phyloP scores from a whole-genome alignment of 2,888 invertebrate species.

The Tryphoninae sp. region DNA sequence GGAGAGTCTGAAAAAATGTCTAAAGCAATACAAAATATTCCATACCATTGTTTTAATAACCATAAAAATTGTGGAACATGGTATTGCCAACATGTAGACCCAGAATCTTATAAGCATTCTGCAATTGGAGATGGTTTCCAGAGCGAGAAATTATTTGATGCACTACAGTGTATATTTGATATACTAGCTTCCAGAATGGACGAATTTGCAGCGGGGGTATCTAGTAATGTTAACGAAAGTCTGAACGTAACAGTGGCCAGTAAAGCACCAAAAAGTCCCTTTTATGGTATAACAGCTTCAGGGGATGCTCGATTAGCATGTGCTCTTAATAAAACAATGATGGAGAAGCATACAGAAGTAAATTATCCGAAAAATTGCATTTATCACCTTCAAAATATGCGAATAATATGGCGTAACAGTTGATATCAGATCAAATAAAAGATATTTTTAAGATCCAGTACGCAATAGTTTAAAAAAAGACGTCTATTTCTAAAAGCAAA shows the following conservation, averaged over 20 bases:
- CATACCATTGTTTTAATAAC: slow-evolving; percentile 60
- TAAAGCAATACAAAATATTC: slow-evolving; percentile 59
- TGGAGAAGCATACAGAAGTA: slow-evolving; percentile 43
- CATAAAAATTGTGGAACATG: slow-evolving; percentile 59
- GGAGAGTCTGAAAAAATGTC: slow-evolving; percentile 40
- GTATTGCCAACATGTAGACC: slow-evolving; percentile 54
- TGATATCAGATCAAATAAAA: neutral
- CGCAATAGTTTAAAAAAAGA: slow-evolving; percentile 24
- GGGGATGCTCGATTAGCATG: slow-evolving; percentile 54
- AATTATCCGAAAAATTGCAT: slow-evolving; percentile 33
- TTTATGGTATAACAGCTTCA: slow-evolving; percentile 43
- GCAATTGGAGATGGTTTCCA: slow-evolving; percentile 57
- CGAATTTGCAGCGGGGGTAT: slow-evolving; percentile 50
- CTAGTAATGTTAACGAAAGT: slow-evolving; percentile 63
- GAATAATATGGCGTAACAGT: slow-evolving; percentile 15
- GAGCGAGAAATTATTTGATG: slow-evolving; percentile 53
- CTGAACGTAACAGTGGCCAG: slow-evolving; percentile 57
- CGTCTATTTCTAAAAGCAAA: slow-evolving; percentile 39
- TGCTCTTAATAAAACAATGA: slow-evolving; percentile 53
- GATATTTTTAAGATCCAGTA: neutral
- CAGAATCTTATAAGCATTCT: slow-evolving; percentile 55
- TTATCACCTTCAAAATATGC: slow-evolving; percentile 34
- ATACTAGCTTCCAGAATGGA: slow-evolving; percentile 45
- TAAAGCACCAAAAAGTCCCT: slow-evolving; percentile 60
- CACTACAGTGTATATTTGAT: slow-evolving; percentile 56